phyloP scores from a whole-genome alignment of 2,888 invertebrate species.

The Parelbella ahira region DNA sequence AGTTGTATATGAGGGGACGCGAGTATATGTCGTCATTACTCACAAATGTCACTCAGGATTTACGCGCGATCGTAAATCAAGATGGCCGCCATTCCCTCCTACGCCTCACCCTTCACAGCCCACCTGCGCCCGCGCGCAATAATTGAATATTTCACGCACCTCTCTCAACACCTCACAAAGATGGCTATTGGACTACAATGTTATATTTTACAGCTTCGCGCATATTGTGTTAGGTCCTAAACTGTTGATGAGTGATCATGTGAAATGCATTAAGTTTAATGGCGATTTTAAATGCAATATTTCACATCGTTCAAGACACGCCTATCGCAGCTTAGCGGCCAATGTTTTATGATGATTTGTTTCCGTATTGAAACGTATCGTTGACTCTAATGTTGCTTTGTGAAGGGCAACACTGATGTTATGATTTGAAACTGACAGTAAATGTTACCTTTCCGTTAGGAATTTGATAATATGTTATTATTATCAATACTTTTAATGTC shows the following conservation, averaged over 20 bases:
- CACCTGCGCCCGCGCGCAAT: slow-evolving; percentile 72
- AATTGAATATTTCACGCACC: slow-evolving; percentile 78
- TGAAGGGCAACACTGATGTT: slow-evolving; percentile 48
- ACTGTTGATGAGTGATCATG: slow-evolving; percentile 77
- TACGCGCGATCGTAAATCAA: slow-evolving; percentile 77
- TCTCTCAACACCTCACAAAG: slow-evolving; percentile 75
- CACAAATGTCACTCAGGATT: slow-evolving; percentile 77
- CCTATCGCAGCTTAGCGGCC: slow-evolving; percentile 62
- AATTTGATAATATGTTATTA: no score
- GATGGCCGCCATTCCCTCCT: slow-evolving; percentile 61
- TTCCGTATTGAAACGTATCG: slow-evolving; percentile 60
- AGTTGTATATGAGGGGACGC: slow-evolving; percentile 41
- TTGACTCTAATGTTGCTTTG: slow-evolving; percentile 45
- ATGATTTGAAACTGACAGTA: slow-evolving; percentile 35
- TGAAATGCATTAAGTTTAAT: slow-evolving; percentile 73
- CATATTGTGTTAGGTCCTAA: slow-evolving; percentile 77
- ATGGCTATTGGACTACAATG: slow-evolving; percentile 66
- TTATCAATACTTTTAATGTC: no score
- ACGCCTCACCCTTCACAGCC: slow-evolving; percentile 42
- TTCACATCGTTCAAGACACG: slow-evolving; percentile 68
- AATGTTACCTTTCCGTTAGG: no score
- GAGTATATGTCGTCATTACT: slow-evolving; percentile 55
- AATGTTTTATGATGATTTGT: slow-evolving; percentile 78
- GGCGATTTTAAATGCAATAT: slow-evolving; percentile 76
- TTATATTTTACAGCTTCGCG: slow-evolving; percentile 66